Percentiles rank a stretch among this genome's conserved stretches.
phyloP scores from a whole-genome alignment of 2,888 invertebrate genomes.

The Drosophila atroscutellata region DNA sequence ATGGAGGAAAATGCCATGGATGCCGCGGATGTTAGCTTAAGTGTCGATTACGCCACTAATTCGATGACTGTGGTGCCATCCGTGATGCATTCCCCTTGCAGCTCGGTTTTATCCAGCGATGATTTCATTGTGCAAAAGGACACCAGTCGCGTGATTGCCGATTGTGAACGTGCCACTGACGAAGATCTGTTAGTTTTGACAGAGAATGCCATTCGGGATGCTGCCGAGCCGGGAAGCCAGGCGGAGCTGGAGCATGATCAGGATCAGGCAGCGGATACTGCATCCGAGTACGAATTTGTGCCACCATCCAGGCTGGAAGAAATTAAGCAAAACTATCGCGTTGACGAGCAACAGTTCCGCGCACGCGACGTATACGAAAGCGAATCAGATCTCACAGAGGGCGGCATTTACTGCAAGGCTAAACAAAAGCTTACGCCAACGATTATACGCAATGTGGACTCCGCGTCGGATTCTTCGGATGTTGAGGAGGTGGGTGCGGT shows the following conservation, averaged over 20 bases:
- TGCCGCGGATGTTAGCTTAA: slow-evolving; percentile 68
- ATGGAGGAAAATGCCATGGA: slow-evolving; percentile 80
- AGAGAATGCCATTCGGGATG: slow-evolving; percentile 62
- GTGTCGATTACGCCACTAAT: slow-evolving; percentile 4
- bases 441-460: slow-evolving; percentile 72
- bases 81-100: slow-evolving; percentile 73
- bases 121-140: slow-evolving; percentile 84
- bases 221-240: slow-evolving; percentile 29
- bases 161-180: slow-evolving; percentile 74
- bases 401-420: slow-evolving; percentile 81
- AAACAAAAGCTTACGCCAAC: slow-evolving; percentile 61
- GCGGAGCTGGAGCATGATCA: neutral
- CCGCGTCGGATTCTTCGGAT: slow-evolving; percentile 64
- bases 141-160: slow-evolving; percentile 73
- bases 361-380: slow-evolving; percentile 87
- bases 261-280: slow-evolving; percentile 36
- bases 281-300: slow-evolving; percentile 68
- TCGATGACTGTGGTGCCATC: neutral
- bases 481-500: slow-evolving; percentile 54
- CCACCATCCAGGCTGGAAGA: slow-evolving; percentile 63
- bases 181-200: slow-evolving; percentile 80
- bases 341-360: slow-evolving; percentile 85
- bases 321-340: slow-evolving; percentile 75
- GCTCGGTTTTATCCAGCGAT: slow-evolving; percentile 82
- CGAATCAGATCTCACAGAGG: slow-evolving; percentile 85